Conservation (phyloP, 2,113 vertebrate genomes). For the Elaphurus davidianus region DNA sequence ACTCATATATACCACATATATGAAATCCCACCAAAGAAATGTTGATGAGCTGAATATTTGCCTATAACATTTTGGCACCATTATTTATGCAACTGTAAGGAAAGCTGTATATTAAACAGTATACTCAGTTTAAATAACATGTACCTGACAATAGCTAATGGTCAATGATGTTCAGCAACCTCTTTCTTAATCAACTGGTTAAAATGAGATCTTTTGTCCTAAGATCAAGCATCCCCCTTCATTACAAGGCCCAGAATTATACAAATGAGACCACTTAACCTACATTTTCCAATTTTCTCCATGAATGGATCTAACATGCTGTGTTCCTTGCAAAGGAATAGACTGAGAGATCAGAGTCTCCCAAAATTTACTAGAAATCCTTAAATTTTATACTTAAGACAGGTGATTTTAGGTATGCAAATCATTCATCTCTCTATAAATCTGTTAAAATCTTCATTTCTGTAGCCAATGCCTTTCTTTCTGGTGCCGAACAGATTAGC, state of each 20-base stretch:
- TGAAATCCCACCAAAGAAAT: not conserved
- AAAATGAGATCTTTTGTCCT: not conserved
- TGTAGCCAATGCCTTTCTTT: not conserved
- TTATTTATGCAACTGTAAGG: not conserved
- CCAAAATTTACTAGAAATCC: not conserved
- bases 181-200: not conserved
- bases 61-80: not conserved
- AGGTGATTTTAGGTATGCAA: not conserved
- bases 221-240: not conserved
- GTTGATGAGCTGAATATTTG: not conserved
- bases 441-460: not conserved
- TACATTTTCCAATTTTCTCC: not conserved
- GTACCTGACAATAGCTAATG: conserved; percentile 14
- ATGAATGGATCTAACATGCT: not conserved
- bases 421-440: not conserved
- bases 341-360: not conserved
- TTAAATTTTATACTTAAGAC: not conserved
- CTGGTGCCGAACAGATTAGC: not conserved
- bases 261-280: not conserved
- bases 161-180: not conserved
- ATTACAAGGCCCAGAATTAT: not conserved
- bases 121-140: not conserved
- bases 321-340: not conserved
- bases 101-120: not conserved
- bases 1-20: not conserved